Conservation (phyloP, 2,888 invertebrate genomes). For the Leucania comma region DNA sequence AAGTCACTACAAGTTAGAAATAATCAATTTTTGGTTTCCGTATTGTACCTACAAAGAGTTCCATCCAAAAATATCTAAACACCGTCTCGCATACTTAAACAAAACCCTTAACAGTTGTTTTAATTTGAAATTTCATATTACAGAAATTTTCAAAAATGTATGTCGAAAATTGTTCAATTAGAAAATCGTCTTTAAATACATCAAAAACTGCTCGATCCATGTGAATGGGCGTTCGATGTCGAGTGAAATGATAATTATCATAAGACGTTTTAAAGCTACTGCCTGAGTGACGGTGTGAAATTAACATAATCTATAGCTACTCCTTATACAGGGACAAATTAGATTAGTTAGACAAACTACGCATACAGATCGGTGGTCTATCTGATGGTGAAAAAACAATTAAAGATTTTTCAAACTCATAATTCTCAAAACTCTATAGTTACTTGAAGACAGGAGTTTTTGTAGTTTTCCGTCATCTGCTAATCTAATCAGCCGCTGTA, state of each 20-base stretch:
- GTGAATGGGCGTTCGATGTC: slow-evolving; percentile 60
- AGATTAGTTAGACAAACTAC: not conserved
- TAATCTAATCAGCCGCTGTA: not conserved
- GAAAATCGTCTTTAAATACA: slow-evolving; percentile 65
- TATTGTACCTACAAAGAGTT: slow-evolving; percentile 82
- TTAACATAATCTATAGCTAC: slow-evolving; percentile 61
- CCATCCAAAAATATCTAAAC: slow-evolving; percentile 80
- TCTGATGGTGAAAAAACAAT: not conserved
- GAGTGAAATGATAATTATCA: slow-evolving; percentile 50
- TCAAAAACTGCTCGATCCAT: slow-evolving; percentile 59
- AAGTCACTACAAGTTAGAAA: slow-evolving; percentile 77
- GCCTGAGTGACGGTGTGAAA: slow-evolving; percentile 50
- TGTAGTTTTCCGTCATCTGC: not conserved
- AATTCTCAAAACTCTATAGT: no score
- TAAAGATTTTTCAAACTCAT: not conserved
- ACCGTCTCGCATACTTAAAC: slow-evolving; percentile 47
- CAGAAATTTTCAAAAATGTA: slow-evolving; percentile 76
- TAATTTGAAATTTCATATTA: slow-evolving; percentile 37
- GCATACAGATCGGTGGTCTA: no score
- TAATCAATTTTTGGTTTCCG: slow-evolving; percentile 86
- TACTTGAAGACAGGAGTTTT: no score
- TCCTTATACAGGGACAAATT: slow-evolving; percentile 16
- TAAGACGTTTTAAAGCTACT: slow-evolving; percentile 57
- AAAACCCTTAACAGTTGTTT: slow-evolving; percentile 34
- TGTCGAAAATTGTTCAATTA: slow-evolving; percentile 68